Percentiles rank a stretch among this genome's conserved stretches.
Conservation (phyloP, 2,888 invertebrate genomes). For the Lepetodrilus schrolli region DNA sequence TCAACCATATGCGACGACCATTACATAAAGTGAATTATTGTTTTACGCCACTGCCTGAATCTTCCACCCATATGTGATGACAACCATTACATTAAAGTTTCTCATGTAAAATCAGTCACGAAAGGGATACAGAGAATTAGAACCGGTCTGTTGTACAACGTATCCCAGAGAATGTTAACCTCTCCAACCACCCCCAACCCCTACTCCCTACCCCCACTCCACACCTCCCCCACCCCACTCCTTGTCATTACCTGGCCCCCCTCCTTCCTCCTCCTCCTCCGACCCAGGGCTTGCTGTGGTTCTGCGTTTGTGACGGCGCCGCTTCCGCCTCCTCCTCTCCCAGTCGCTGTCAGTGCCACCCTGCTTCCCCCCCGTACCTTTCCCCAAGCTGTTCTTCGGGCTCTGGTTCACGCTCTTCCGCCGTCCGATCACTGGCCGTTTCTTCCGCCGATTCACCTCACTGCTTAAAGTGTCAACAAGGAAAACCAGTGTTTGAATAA, state of each 20-base stretch:
- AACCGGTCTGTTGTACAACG: no score
- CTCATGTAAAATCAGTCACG: no score
- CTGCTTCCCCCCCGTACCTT: constrained; percentile 39
- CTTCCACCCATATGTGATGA: no score
- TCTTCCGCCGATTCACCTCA: background rate
- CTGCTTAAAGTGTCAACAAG: no score
- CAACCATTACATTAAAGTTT: no score
- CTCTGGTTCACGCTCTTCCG: constrained; percentile 11
- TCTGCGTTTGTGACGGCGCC: constrained; percentile 47
- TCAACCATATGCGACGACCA: no score
- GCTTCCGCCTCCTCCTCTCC: constrained; percentile 45
- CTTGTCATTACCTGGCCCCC: constrained; percentile 4
- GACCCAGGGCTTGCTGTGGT: constrained; percentile 48
- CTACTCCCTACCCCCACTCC: background rate
- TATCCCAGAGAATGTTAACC: background rate
- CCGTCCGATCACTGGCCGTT: background rate
- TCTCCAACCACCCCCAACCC: background rate
- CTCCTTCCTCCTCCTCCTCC: constrained; percentile 53
- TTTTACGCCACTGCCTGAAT: no score
- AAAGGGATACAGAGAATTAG: no score
- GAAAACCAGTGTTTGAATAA: no score
- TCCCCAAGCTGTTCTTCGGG: background rate
- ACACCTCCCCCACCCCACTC: background rate
- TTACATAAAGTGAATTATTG: no score
- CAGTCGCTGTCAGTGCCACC: constrained; percentile 50